Evolutionary conservation across 2,113 vertebrate species (phyloP).

Genomic region (Circaetus gallicus): DNA sequence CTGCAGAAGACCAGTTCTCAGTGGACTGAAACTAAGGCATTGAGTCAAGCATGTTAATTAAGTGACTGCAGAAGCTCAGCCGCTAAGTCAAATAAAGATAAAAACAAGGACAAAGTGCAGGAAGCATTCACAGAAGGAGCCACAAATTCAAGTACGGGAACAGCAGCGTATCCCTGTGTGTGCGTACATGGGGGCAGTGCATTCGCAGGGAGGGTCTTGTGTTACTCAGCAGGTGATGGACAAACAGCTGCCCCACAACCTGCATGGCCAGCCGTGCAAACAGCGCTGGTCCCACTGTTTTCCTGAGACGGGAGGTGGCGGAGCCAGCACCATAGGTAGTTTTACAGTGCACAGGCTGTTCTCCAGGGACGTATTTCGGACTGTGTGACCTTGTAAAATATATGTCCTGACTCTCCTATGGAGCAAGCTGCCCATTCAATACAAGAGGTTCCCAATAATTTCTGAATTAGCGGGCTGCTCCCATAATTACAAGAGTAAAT

Average conservation of each 20-base stretch:
- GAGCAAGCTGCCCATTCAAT: neutral
- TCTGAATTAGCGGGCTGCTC: neutral
- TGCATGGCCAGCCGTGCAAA: neutral
- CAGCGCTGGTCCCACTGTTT: neutral
- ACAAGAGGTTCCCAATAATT: neutral
- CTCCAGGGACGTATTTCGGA: neutral
- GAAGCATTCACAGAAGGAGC: neutral
- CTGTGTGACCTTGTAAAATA: neutral
- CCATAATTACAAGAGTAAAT: neutral
- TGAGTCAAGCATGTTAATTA: neutral
- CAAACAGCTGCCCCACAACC: rapidly evolving
- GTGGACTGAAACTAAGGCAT: neutral
- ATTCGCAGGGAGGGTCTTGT: neutral
- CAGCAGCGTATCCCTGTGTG: neutral
- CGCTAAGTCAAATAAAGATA: neutral
- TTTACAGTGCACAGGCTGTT: neutral
- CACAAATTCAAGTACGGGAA: neutral
- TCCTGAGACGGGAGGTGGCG: rapidly evolving
- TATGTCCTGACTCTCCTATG: neutral
- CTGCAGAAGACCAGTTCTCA: neutral
- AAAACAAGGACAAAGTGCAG: neutral
- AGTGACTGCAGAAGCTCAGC: neutral
- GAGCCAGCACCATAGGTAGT: rapidly evolving
- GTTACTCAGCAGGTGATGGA: neutral
- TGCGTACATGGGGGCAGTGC: rapidly evolving